Evolutionary conservation across 2,797 vertebrate species (phyloP).

Genomic region (Telmatherina bonti): DNA sequence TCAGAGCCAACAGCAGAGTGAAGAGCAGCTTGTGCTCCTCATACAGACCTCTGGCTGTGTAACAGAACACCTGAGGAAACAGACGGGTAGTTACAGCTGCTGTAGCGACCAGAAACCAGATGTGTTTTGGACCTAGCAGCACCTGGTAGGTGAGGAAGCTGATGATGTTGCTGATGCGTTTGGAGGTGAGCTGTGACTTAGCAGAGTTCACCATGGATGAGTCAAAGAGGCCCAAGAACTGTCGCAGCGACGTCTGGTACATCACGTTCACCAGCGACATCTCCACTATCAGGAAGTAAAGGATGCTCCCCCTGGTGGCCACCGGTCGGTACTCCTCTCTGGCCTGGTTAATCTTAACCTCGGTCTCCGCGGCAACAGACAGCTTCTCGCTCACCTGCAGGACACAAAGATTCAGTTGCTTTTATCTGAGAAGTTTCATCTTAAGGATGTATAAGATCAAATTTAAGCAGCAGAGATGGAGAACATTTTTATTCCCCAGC

Average conservation of each 20-base stretch:
- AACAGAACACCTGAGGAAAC: conserved; percentile 81
- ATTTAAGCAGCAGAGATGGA: neutral
- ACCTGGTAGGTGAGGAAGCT: conserved; percentile 86
- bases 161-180: conserved; percentile 83
- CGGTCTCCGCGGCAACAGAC: conserved; percentile 56
- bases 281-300: conserved; percentile 91
- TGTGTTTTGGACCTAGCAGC: neutral
- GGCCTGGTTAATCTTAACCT: conserved; percentile 86
- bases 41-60: conserved; percentile 85
- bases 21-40: conserved; percentile 89
- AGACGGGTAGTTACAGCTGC: neutral
- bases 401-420: neutral
- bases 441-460: no score
- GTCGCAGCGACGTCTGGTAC: conserved; percentile 89
- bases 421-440: neutral
- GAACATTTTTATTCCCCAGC: neutral
- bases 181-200: conserved; percentile 85
- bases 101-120: no score
- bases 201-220: conserved; percentile 81
- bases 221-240: conserved; percentile 89
- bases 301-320: conserved; percentile 87
- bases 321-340: conserved; percentile 89
- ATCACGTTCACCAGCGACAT: conserved; percentile 90
- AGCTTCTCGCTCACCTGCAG: conserved; percentile 83
- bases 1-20: conserved; percentile 86